Conservation (phyloP, 2,888 invertebrate species). For the Rhorus exstirpatorius region DNA sequence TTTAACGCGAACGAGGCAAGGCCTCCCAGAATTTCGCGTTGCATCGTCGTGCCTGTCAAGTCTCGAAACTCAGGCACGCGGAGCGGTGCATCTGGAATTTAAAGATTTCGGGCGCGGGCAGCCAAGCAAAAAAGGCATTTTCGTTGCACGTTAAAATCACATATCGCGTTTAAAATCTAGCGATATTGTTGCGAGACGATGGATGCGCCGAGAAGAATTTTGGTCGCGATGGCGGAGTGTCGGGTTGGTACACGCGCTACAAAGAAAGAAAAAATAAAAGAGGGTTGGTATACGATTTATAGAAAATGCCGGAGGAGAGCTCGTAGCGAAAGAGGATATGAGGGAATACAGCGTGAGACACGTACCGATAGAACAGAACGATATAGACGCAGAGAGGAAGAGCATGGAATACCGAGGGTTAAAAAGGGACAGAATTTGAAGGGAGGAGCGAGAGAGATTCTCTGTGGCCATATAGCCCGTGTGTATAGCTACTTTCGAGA, state of each 20-base stretch:
- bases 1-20: slow-evolving; percentile 58
- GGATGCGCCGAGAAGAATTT: slow-evolving; percentile 14
- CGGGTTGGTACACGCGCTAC: slow-evolving; percentile 13
- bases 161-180: slow-evolving; percentile 16
- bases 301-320: slow-evolving; percentile 71
- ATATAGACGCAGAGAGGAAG: slow-evolving; percentile 48
- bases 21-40: slow-evolving; percentile 24
- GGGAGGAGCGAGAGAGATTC: slow-evolving; percentile 72
- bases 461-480: slow-evolving; percentile 44
- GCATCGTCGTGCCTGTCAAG: slow-evolving; percentile 28
- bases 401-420: slow-evolving; percentile 57
- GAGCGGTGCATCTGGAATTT: slow-evolving; percentile 44
- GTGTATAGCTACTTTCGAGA: slow-evolving; percentile 61
- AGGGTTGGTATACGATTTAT: slow-evolving; percentile 55
- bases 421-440: slow-evolving; percentile 68
- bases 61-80: neutral
- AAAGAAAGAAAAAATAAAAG: slow-evolving; percentile 68
- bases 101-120: slow-evolving; percentile 1
- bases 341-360: slow-evolving; percentile 61
- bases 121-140: slow-evolving; percentile 28
- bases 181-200: slow-evolving; percentile 20
- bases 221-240: slow-evolving; percentile 80
- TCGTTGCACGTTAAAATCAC: slow-evolving; percentile 21
- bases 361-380: slow-evolving; percentile 46
- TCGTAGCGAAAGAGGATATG: slow-evolving; percentile 62